Conservation (phyloP, 2,797 vertebrate genomes). For the Ptychobarbus kaznakovi region DNA sequence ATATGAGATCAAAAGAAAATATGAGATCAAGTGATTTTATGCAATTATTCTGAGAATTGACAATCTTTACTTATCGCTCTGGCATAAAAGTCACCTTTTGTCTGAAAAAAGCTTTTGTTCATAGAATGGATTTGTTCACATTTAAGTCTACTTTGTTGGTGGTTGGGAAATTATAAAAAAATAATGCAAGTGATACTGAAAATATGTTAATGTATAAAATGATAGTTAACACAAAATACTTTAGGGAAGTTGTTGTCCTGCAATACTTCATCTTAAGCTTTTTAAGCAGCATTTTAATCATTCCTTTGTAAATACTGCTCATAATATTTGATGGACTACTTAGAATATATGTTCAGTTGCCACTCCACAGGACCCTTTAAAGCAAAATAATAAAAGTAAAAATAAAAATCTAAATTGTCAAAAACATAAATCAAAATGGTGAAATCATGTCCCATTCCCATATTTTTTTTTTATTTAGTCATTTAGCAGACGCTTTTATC, state of each 20-base stretch:
- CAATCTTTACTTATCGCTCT: neutral
- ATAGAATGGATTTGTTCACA: neutral
- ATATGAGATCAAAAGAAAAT: neutral
- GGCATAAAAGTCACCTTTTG: neutral
- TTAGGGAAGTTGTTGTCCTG: neutral
- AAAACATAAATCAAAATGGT: neutral
- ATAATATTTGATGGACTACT: neutral
- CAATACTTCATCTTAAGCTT: neutral
- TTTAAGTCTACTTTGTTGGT: neutral
- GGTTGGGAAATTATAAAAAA: neutral
- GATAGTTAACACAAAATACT: neutral
- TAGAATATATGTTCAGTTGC: neutral
- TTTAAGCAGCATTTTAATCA: neutral
- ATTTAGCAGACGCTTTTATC: no score
- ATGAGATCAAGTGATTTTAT: neutral
- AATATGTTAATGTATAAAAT: neutral
- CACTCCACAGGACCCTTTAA: neutral
- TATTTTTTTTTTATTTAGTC: no score
- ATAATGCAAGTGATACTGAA: neutral
- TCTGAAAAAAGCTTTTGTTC: neutral
- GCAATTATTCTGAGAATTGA: neutral
- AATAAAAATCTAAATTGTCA: neutral
- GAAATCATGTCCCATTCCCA: neutral
- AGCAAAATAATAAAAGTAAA: neutral
- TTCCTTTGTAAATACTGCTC: neutral